phyloP scores from a whole-genome alignment of 2,113 vertebrate genomes.

The Phodopus roborovskii region DNA sequence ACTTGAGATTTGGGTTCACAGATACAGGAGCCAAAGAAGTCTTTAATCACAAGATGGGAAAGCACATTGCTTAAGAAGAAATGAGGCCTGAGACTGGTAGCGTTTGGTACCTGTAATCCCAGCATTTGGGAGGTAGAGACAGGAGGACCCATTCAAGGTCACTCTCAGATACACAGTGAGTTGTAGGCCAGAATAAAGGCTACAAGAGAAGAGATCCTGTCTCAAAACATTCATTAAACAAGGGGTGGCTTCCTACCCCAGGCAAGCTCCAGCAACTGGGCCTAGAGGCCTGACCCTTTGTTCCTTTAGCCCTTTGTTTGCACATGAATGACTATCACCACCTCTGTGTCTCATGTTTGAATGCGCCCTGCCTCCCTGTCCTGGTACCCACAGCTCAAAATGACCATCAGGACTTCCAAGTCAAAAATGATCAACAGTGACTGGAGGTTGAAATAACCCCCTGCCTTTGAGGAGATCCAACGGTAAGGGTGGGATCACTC shows the following conservation, averaged over 20 bases:
- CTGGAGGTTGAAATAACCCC: neutral
- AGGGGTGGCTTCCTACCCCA: neutral
- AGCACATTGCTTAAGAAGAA: slow-evolving; percentile 12
- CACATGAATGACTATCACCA: rapidly evolving
- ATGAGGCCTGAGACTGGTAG: neutral
- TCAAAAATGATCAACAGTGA: neutral
- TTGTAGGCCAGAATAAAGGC: neutral
- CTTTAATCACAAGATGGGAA: neutral
- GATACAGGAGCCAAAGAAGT: neutral
- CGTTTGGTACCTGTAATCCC: neutral
- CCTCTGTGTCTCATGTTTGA: neutral
- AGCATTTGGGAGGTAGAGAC: neutral
- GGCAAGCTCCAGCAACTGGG: neutral
- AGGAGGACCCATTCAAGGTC: neutral
- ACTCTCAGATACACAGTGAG: neutral
- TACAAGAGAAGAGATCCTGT: neutral
- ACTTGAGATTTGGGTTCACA: neutral
- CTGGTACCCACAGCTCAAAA: neutral
- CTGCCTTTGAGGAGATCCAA: neutral
- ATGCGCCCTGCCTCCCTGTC: neutral
- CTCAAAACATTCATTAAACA: neutral
- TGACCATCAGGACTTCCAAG: neutral
- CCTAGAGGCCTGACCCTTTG: neutral
- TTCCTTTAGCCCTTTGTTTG: neutral
- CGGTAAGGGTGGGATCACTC: neutral